Conservation (phyloP, 2,797 vertebrate genomes). For the Trematocara caparti region DNA sequence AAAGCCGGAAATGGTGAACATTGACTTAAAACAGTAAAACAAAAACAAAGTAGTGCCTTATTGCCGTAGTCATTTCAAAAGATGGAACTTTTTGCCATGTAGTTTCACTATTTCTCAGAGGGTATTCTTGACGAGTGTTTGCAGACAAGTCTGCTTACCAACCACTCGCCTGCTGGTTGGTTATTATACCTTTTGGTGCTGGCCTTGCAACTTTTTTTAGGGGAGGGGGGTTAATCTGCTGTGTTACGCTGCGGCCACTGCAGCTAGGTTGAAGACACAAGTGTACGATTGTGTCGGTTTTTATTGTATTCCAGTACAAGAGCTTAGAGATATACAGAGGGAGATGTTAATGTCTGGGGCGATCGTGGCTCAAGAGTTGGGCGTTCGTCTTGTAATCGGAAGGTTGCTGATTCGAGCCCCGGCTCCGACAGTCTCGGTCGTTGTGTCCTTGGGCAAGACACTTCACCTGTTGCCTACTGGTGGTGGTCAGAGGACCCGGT, state of each 20-base stretch:
- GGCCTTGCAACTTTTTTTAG: neutral
- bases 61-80: neutral
- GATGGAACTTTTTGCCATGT: neutral
- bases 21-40: rapidly evolving
- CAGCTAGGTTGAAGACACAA: neutral
- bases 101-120: neutral
- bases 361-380: no score
- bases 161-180: neutral
- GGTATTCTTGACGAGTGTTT: rapidly evolving
- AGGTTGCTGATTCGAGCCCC: no score
- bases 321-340: neutral
- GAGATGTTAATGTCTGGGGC: neutral
- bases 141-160: neutral
- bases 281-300: neutral
- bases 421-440: no score
- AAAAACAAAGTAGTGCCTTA: neutral
- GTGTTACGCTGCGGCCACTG: neutral
- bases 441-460: no score
- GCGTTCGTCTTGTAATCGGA: no score
- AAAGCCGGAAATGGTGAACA: neutral
- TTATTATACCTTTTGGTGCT: neutral
- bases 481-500: no score
- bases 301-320: neutral
- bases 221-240: neutral
- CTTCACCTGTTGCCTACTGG: no score